Base-by-base conservation (phyloP, 2,888 invertebrate genomes). In the Lasius platythorax region DNA sequence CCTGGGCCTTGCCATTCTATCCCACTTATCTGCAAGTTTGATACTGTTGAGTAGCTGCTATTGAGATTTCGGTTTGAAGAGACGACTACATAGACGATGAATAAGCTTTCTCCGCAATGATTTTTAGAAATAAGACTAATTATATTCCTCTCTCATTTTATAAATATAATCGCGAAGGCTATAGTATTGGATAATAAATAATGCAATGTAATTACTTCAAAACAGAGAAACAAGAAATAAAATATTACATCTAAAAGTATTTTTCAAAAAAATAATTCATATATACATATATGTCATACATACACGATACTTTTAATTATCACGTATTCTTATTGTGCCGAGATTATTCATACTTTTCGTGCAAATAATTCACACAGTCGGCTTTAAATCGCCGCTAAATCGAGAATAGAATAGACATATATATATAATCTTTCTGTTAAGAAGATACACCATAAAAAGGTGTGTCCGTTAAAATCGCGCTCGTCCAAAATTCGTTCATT, bases 401-500 rank as follows among this genome's bases (percentile, higher is more conserved):
- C n/a, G 8, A 72, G 43, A 58, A n/a, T 61, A 30, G 9, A 63
- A 43, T n/a, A n/a, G 11, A 46, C 33, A 46, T 15, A 3, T n/a
- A 46, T 40, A 11, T 46, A 72, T 4, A 43, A 61, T 15, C n/a
- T 3, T 37, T 66, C n/a, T 50, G 33, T 66, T 50, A 23, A 15
- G 28, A 66, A 46, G 8, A 56, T 15, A n/a, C 12, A n/a, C 12
- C 8, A 12, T 28, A 53, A 3, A 53, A 67, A 53, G n/a, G 2
- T 33, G 1, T 28, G 33, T 33, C 8, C 11, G 46, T 3, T 8
- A 37, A 73, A 81, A 73, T 12, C 37, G n/a, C 46, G 28, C 37
- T 46, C 61, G 18, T 37, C 12, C 43, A 33, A 79, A 61, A 79
- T 70, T 61, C 50, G 61, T 63, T 73, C 46, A 15, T 68, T 28